Evolutionary conservation across 2,888 invertebrate genomes (phyloP), one percentile per base, ranked within the genome.

Genomic region (Microplitis manilae): DNA sequence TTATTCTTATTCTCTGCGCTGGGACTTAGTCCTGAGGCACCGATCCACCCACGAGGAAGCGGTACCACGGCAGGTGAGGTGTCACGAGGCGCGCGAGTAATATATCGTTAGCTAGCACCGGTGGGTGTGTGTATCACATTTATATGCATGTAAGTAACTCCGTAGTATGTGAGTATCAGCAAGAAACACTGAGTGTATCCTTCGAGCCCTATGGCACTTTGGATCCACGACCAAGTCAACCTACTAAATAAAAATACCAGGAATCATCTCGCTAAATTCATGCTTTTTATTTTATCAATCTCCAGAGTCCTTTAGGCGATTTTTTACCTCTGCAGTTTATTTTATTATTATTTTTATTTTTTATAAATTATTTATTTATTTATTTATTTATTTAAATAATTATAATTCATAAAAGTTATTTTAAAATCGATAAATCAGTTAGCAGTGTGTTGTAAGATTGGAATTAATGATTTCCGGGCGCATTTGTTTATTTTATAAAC

Each of bases 31-130:
- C 79, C 73, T 77, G 78, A 77, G 77, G 71, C 80, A 79, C 77
- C 77, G 79, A 88, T 89, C 89, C 89, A 89, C 89, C 89, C 89
- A 89, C 89, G 84, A 89, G 88, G 88, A 89, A 88, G 86, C 87
- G 82, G 79, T 82, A 81, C 84, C 83, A 82, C 86, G 87, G 88
- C 89, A 89, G 89, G 89, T 89, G 89, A 89, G 89, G 87, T 89
- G 88, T 89, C 89, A 88, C 88, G 89, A 87, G 85, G 86, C 84
- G 88, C 84, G 86, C 87, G 86, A 86, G 87, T 89, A 87, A 89
- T 89, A 88, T 88, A 89, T 88, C 88, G 89, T 86, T 86, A 83
- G 85, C 83, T 81, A 83, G 74, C 72, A 79, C 69, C 72, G 79
- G 85, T 88, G 86, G 86, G 87, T 88, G 87, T 87, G 84, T 85